These are phyloP conservation scores for Nerophis ophidion DNA, from an alignment of 2,113 vertebrate species.

Conservation along the genomic window DNA sequence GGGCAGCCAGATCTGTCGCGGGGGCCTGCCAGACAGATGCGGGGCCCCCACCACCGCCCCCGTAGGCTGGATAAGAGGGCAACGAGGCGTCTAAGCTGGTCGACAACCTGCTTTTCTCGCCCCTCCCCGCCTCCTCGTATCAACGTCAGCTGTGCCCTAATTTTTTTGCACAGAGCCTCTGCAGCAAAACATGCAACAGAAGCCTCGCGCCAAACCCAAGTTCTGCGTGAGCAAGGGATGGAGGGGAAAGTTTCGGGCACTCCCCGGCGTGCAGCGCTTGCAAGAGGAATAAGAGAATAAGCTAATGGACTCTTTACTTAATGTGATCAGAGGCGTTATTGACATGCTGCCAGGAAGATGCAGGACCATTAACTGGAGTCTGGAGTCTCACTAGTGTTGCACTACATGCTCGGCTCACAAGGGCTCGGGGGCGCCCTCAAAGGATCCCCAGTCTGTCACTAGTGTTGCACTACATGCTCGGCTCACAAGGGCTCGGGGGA, in stretches of 20 bases:
- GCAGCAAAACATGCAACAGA: no score
- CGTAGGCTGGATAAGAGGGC: conserved; percentile 50
- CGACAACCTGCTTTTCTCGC: conserved; percentile 50
- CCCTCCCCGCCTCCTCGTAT: not conserved
- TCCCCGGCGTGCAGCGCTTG: no score
- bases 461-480: no score
- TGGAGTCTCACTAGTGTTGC: conserved; percentile 49
- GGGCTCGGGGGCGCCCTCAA: conserved; percentile 28
- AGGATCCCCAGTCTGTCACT: conserved; percentile 48
- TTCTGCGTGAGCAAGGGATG: not conserved
- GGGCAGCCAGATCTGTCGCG: conserved; percentile 58
- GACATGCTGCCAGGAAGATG: conserved; percentile 98
- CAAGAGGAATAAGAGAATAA: conserved; percentile 80
- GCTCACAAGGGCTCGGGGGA: no score
- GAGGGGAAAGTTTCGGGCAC: not conserved
- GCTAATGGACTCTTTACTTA: conserved; percentile 98
- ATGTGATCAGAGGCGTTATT: conserved; percentile 99
- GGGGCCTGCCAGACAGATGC: conserved; percentile 73
- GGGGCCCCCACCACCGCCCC: conserved; percentile 52
- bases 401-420: conserved; percentile 33
- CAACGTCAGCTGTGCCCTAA: conserved; percentile 63
- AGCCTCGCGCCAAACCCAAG: not conserved
- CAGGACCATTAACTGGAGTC: conserved; percentile 93
- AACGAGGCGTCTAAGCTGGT: conserved; percentile 57
- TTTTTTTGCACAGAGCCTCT: conserved; percentile 46